Base-by-base conservation (phyloP, 2,888 invertebrate species). In the Megastigmus dorsalis region DNA sequence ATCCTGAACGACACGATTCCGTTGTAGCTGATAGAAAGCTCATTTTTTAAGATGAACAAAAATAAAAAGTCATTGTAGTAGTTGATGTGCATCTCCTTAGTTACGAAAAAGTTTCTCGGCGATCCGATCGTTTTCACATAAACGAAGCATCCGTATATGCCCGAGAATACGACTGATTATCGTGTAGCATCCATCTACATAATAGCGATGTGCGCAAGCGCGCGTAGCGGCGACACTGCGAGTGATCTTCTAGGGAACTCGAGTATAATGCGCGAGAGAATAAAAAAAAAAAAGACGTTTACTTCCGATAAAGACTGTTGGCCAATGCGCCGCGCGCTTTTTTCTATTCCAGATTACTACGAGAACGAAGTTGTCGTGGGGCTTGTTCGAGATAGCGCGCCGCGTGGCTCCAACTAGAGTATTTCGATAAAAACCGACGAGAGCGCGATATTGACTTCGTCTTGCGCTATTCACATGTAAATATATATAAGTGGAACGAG, bases 231-330 rank as follows among this genome's bases (percentile, higher is more conserved):
- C 73, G 76, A 76, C 75, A 76, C 75, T 70, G 75, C n/a, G n/a
- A 75, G 57, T n/a, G n/a, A 75, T 65, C 71, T 72, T 65, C 72
- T 75, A 71, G 52, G 38, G 63, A 63, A 63, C 23, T 50, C 36
- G 48, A 63, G 36, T 63, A 36, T n/a, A n/a, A 30, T 26, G 6
- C 1, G 55, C 15, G 54, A 62, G 68, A 52, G 60, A 68, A 68
- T 54, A 38, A 60, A 62, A 60, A 60, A 45, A 67, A 38, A 60
- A 62, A 60, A 60, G 54, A 67, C 62, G 36, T 36, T 67, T 73
- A 77, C 78, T 80, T 80, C 78, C 79, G 76, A 79, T 75, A 68
- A 82, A 82, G 81, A 80, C 80, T 82, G 82, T 77, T 77, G 78
- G 78, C 77, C 70, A 50, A 69, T 60, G 62, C 10, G 54, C 48